Conservation (phyloP, 2,797 vertebrate species). For the Parambassis ranga region DNA sequence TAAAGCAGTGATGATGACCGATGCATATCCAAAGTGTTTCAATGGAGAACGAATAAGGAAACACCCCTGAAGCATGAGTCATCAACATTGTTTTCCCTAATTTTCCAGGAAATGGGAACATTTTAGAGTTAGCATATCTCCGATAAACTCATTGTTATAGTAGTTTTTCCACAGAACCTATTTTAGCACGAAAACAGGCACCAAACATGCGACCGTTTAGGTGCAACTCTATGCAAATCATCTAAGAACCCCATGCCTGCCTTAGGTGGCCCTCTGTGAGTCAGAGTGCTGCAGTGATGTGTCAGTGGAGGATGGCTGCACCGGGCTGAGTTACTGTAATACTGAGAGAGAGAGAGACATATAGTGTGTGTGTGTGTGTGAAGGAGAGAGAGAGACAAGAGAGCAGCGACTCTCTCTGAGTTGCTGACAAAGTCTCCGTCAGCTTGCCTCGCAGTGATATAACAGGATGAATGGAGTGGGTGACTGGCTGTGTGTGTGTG, state of each 20-base stretch:
- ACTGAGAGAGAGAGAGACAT: background rate
- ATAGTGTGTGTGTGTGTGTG: background rate
- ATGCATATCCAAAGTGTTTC: too few relatives aligned
- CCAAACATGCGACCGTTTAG: background rate
- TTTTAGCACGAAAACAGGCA: background rate
- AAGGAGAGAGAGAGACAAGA: background rate
- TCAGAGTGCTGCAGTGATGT: slow-evolving; percentile 46
- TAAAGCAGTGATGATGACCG: too few relatives aligned
- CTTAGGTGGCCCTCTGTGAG: slow-evolving; percentile 11
- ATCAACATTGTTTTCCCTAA: too few relatives aligned
- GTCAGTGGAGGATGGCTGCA: slow-evolving; percentile 31
- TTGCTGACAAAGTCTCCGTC: slow-evolving; percentile 64
- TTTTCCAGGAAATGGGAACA: too few relatives aligned
- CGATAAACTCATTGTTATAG: too few relatives aligned
- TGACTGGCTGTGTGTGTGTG: slow-evolving; percentile 1
- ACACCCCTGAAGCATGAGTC: too few relatives aligned
- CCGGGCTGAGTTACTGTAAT: slow-evolving; percentile 20
- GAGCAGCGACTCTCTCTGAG: slow-evolving; percentile 30
- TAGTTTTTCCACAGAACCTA: too few relatives aligned
- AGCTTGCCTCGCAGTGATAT: slow-evolving; percentile 31
- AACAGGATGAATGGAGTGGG: slow-evolving; percentile 25
- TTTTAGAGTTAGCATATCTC: too few relatives aligned
- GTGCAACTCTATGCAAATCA: background rate
- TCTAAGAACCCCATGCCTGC: background rate
- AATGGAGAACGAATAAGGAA: too few relatives aligned